Percentiles rank a stretch among this genome's conserved stretches.
These are phyloP conservation scores for human DNA, from an alignment of 2,113 vertebrate species.

Conservation along the genomic window GRCh38 chr9:81083501-81084000, in stretches of 20 bases:
- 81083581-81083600: not conserved
- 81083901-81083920: not conserved
- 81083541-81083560: not conserved
- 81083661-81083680: conserved; percentile 15
- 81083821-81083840: conserved; percentile 69
- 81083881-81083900: conserved; percentile 57
- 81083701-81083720: conserved; percentile 45
- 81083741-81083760: conserved; percentile 27
- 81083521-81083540: not conserved
- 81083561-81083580: conserved; percentile 28
- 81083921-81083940: conserved; percentile 69
- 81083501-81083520: not conserved
- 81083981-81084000: conserved; percentile 60
- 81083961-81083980: conserved; percentile 44
- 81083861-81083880: conserved; percentile 57
- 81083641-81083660: not conserved
- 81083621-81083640: conserved; percentile 29
- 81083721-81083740: conserved; percentile 58
- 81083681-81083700: conserved; percentile 39
- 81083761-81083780: conserved; percentile 45
- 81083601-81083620: not conserved
- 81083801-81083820: conserved; percentile 64
- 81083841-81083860: conserved; percentile 60
- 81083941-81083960: conserved; percentile 66
- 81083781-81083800: conserved; percentile 66